Conservation (phyloP, 2,888 invertebrate genomes). For the Chrysotoxum bicinctum region DNA sequence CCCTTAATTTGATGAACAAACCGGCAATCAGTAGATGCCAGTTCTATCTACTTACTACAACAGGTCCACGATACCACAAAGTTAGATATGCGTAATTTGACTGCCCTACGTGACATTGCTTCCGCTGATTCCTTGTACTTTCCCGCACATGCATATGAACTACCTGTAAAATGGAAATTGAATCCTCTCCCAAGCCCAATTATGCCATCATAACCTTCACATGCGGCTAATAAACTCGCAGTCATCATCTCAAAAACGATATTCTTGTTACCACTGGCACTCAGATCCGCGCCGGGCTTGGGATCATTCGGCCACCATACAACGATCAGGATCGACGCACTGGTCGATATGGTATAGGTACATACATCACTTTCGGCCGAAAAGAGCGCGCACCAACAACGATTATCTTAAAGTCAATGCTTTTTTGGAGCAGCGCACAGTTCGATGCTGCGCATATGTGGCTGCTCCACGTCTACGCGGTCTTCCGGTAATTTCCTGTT, state of each 20-base stretch:
- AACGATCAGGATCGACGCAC: conserved; percentile 30
- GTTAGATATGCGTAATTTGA: conserved; percentile 45
- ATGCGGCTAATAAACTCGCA: conserved; percentile 64
- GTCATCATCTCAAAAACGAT: conserved; percentile 66
- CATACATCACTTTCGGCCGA: conserved; percentile 27
- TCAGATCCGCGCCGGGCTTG: conserved; percentile 15
- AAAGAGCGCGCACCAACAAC: conserved; percentile 33
- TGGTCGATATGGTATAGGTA: conserved; percentile 9
- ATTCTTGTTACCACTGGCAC: conserved; percentile 62
- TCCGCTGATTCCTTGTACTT: conserved; percentile 27
- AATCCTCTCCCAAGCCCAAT: conserved; percentile 52
- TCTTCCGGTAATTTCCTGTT: conserved; percentile 72
- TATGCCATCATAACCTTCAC: conserved; percentile 65
- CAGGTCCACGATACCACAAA: conserved; percentile 36
- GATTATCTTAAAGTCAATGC: conserved; percentile 58
- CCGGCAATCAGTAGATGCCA: not conserved
- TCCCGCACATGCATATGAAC: not conserved
- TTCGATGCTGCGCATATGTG: not conserved
- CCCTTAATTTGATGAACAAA: conserved; percentile 44
- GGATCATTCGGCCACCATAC: not conserved
- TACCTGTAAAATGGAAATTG: conserved; percentile 33
- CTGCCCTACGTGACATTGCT: conserved; percentile 68
- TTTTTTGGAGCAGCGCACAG: conserved; percentile 39
- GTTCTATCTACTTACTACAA: not conserved
- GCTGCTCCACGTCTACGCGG: conserved; percentile 37